Evolutionary conservation across 1,140 invertebrate genomes (phyloP).

Genomic region (Aphaenogaster rudis): DNA sequence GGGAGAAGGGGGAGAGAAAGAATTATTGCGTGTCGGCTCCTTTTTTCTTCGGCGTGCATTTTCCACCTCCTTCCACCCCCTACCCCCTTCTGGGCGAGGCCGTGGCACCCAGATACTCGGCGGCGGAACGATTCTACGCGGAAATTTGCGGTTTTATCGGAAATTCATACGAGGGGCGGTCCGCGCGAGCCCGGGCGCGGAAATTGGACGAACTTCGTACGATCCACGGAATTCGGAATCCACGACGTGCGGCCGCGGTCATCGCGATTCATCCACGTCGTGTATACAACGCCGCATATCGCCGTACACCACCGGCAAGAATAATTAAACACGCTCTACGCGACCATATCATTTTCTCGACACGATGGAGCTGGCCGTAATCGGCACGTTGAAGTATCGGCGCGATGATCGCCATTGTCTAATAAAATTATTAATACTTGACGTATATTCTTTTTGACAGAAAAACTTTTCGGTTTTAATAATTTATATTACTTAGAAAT

Average conservation of each 20-base stretch:
- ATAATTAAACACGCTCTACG: slow-evolving; percentile 7
- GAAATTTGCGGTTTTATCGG: slow-evolving; percentile 68
- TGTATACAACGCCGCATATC: background rate
- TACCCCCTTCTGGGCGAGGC: background rate
- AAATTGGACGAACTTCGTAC: slow-evolving; percentile 64
- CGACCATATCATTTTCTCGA: background rate
- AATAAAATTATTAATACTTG: background rate
- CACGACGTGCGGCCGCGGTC: slow-evolving; percentile 3
- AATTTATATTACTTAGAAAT: no score
- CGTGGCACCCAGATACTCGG: slow-evolving; percentile 13
- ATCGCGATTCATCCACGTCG: slow-evolving; percentile 11
- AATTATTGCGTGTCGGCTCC: slow-evolving; percentile 29
- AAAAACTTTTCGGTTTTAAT: no score
- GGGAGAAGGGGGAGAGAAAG: background rate
- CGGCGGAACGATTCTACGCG: slow-evolving; percentile 54
- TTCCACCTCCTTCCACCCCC: background rate
- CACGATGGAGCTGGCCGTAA: background rate
- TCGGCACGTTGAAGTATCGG: background rate
- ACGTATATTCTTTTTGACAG: no score
- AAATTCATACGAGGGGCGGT: slow-evolving; percentile 59
- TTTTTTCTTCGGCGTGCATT: slow-evolving; percentile 46
- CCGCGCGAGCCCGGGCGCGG: slow-evolving; percentile 33
- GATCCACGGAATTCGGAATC: slow-evolving; percentile 28
- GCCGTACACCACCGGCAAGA: background rate
- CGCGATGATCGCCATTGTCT: background rate